These are phyloP conservation scores for Pimephales promelas DNA, from an alignment of 2,113 vertebrate species.

Conservation along the genomic window DNA sequence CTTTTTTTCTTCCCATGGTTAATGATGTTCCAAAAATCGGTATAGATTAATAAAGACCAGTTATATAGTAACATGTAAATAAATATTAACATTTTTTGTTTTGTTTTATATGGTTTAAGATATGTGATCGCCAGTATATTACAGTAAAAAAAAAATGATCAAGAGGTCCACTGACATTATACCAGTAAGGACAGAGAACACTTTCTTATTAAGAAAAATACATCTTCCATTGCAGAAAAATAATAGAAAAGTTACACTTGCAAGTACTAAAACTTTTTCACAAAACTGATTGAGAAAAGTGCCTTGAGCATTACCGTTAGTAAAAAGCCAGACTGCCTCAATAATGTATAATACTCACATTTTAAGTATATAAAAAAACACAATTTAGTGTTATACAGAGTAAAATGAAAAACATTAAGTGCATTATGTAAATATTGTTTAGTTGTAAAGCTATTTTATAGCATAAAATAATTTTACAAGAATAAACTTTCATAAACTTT, in stretches of 20 bases:
- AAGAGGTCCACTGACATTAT: conserved; percentile 13
- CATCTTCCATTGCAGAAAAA: conserved; percentile 53
- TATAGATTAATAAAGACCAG: not conserved
- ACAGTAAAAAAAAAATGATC: conserved; percentile 1
- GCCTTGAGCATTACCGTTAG: conserved; percentile 46
- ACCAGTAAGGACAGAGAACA: conserved; percentile 39
- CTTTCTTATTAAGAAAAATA: conserved; percentile 60
- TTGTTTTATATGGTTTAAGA: not conserved
- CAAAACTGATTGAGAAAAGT: conserved; percentile 43
- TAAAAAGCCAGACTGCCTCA: conserved; percentile 12
- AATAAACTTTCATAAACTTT: conserved; percentile 32
- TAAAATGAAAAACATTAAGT: conserved; percentile 28
- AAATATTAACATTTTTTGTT: not conserved
- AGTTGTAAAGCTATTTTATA: conserved; percentile 5
- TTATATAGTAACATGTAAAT: not conserved
- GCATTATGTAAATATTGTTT: conserved; percentile 31
- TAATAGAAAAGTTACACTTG: conserved; percentile 20
- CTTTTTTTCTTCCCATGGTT: not conserved
- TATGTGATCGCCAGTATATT: conserved; percentile 14
- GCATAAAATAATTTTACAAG: not conserved
- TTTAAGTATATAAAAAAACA: not conserved
- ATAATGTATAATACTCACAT: conserved; percentile 11
- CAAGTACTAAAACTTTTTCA: conserved; percentile 34
- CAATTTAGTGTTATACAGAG: conserved; percentile 33
- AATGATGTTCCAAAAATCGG: not conserved